Conservation (phyloP, 2,797 vertebrate genomes). For the Echeneis naucrates region DNA sequence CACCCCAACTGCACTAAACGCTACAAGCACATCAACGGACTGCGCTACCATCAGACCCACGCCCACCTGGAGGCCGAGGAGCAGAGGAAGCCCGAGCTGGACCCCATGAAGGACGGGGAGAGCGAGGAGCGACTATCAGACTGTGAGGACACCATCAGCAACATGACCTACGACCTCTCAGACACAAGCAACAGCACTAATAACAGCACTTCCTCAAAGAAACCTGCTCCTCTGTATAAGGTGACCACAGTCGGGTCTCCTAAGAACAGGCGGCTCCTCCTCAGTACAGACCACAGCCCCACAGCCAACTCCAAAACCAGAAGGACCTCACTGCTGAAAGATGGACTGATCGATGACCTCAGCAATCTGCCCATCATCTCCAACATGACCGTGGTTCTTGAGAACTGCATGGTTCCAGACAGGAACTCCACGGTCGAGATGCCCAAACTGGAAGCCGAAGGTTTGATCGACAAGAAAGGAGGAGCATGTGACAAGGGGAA, state of each 20-base stretch:
- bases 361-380: constrained; percentile 96
- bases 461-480: constrained; percentile 93
- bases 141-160: constrained; percentile 91
- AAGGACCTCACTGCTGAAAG: constrained; percentile 93
- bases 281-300: constrained; percentile 88
- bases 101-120: constrained; percentile 90
- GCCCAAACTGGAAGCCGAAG: constrained; percentile 98
- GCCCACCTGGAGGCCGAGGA: constrained; percentile 92
- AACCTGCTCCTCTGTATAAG: constrained; percentile 88
- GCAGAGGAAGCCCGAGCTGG: constrained; percentile 92
- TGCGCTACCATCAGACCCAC: constrained; percentile 97
- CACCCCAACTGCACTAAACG: constrained; percentile 99
- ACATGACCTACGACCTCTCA: constrained; percentile 88
- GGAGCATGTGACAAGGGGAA: constrained; percentile 88
- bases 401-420: constrained; percentile 91
- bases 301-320: constrained; percentile 87
- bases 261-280: constrained; percentile 91
- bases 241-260: constrained; percentile 89
- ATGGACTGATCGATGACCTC: constrained; percentile 89
- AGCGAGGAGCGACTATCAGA: constrained; percentile 94
- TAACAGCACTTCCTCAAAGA: constrained; percentile 85
- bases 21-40: constrained; percentile 99
- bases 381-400: constrained; percentile 94
- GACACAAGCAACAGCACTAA: constrained; percentile 86
- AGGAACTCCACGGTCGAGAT: constrained; percentile 91